Conservation (phyloP, 2,113 vertebrate genomes). For the Nycticryphes semicollaris region DNA sequence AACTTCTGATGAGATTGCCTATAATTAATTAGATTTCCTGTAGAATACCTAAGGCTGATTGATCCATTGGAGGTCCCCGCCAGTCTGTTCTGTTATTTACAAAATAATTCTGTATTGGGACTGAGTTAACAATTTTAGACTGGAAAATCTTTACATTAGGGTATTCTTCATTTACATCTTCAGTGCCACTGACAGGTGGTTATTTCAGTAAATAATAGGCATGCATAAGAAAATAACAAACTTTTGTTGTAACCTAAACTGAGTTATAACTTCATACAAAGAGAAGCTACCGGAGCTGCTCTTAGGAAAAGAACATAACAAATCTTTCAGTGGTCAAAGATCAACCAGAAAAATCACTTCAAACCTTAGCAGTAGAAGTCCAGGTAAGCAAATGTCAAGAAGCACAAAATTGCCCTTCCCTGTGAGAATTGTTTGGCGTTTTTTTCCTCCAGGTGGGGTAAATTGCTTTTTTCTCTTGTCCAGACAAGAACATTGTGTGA, state of each 20-base stretch:
- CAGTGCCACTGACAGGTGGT: background rate
- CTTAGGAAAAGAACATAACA: background rate
- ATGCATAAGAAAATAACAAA: background rate
- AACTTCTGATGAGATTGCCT: background rate
- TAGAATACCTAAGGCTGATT: background rate
- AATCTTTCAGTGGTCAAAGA: background rate
- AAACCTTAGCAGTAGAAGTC: background rate
- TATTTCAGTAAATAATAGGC: background rate
- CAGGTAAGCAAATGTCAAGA: background rate
- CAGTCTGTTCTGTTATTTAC: background rate
- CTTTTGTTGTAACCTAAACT: background rate
- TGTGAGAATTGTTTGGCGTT: background rate
- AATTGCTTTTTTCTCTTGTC: background rate
- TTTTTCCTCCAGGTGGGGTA: background rate
- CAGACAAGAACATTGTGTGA: background rate
- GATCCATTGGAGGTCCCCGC: background rate
- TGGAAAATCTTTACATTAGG: background rate
- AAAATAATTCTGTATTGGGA: background rate
- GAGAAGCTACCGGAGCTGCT: background rate
- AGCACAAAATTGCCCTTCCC: background rate
- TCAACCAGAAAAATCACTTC: background rate
- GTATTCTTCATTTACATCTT: background rate
- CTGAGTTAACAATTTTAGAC: background rate
- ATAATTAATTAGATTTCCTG: background rate
- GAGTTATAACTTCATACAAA: background rate